Evolutionary conservation across 2,888 invertebrate species (phyloP).

Genomic region (Amblyteles armatorius): DNA sequence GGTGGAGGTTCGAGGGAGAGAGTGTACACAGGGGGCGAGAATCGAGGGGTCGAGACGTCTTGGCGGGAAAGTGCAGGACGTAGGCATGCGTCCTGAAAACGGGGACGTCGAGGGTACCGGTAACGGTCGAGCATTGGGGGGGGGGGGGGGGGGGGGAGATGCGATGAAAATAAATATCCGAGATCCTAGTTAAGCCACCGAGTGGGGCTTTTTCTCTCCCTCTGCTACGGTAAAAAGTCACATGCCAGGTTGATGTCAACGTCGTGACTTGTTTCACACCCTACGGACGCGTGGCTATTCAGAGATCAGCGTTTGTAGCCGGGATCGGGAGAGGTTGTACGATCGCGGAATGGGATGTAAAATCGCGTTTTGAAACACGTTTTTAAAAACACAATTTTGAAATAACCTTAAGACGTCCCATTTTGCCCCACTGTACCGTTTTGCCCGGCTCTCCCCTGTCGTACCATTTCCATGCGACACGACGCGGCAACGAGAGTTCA

Average conservation of each 20-base stretch:
- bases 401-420: too few relatives aligned
- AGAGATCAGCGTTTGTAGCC: slow-evolving; percentile 6
- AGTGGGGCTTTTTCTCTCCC: slow-evolving; percentile 50
- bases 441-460: too few relatives aligned
- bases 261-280: slow-evolving; percentile 12
- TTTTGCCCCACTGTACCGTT: too few relatives aligned
- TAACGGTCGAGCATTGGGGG: not conserved
- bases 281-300: not conserved
- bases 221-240: slow-evolving; percentile 46
- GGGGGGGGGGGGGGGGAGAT: not conserved
- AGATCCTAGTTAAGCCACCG: slow-evolving; percentile 71
- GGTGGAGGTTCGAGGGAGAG: slow-evolving; percentile 7
- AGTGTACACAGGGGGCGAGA: not conserved
- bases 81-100: not conserved
- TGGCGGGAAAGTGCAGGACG: slow-evolving; percentile 13
- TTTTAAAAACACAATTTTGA: too few relatives aligned
- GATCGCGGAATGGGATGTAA: not conserved
- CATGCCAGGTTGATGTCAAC: slow-evolving; percentile 65
- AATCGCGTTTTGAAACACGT: too few relatives aligned
- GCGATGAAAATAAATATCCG: slow-evolving; percentile 69
- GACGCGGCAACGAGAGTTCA: too few relatives aligned
- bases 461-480: too few relatives aligned
- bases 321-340: not conserved
- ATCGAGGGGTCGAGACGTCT: slow-evolving; percentile 18
- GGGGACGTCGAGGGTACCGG: slow-evolving; percentile 2